Percentiles rank a stretch among this genome's conserved stretches.
Evolutionary conservation across 1,140 invertebrate genomes (phyloP).

Genomic region (Neotoxoptera formosana): DNA sequence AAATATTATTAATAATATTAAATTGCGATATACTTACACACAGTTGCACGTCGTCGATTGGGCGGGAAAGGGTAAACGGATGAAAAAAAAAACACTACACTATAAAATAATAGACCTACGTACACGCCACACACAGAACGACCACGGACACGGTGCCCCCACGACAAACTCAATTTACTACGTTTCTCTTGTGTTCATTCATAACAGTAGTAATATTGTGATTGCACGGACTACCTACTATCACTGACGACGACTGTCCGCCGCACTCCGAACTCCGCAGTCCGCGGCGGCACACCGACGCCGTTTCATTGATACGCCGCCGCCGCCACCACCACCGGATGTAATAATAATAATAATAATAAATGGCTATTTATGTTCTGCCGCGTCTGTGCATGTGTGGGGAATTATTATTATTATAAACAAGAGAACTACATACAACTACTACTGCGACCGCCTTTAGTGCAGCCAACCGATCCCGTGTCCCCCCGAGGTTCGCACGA

Average conservation of each 20-base stretch:
- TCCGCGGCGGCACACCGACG: not conserved
- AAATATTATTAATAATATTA: not conserved
- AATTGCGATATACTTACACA: not conserved
- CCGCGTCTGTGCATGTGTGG: not conserved
- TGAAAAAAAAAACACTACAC: not conserved
- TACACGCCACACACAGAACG: too few species aligned
- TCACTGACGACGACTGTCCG: not conserved
- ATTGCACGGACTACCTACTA: not conserved
- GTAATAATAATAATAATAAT: not conserved
- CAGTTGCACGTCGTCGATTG: not conserved
- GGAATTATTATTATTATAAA: too few species aligned
- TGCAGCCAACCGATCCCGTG: not conserved
- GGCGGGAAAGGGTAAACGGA: not conserved
- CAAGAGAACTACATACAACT: too few species aligned
- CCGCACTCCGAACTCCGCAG: not conserved
- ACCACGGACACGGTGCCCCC: not conserved
- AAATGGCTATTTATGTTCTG: not conserved
- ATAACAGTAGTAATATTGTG: not conserved
- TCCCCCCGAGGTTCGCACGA: not conserved
- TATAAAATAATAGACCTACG: too few species aligned
- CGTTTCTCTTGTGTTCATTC: constrained; percentile 4
- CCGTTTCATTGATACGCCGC: constrained; percentile 1
- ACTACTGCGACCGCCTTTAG: not conserved
- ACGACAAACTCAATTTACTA: not conserved
- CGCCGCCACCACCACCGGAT: not conserved